Evolutionary conservation across 1,140 invertebrate species (phyloP).

Genomic region (Zaprionus vittiger): DNA sequence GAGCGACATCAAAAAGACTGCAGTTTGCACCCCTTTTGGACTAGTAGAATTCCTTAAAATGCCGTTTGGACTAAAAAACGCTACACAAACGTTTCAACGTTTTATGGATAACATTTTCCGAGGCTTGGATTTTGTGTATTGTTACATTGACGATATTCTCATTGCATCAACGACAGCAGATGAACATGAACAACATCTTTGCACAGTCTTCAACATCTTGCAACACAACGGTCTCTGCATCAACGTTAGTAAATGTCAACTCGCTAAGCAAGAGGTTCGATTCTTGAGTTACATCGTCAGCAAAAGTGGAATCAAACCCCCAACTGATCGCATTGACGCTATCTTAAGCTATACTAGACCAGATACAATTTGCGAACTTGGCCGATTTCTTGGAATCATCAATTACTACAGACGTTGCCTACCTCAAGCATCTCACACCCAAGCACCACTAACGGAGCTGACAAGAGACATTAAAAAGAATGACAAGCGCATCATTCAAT

Average conservation of each 20-base stretch:
- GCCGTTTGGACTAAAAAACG: too few species aligned
- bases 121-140: too few species aligned
- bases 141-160: too few species aligned
- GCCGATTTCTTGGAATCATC: slow-evolving; percentile 72
- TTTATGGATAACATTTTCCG: too few species aligned
- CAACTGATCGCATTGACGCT: slow-evolving; percentile 4
- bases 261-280: neutral
- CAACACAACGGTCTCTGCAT: neutral
- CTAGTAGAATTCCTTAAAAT: too few species aligned
- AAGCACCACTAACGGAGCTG: slow-evolving; percentile 50
- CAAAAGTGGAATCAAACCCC: neutral
- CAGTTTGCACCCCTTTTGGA: too few species aligned
- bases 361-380: slow-evolving; percentile 64
- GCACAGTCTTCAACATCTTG: neutral
- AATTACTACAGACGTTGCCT: slow-evolving; percentile 49
- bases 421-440: slow-evolving; percentile 20
- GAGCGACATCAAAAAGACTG: too few species aligned
- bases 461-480: slow-evolving; percentile 52
- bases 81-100: too few species aligned
- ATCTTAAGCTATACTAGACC: slow-evolving; percentile 59
- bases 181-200: slow-evolving; percentile 4
- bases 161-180: neutral
- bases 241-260: slow-evolving; percentile 1
- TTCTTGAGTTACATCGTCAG: neutral
- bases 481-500: slow-evolving; percentile 48